Evolutionary conservation across 2,113 vertebrate genomes (phyloP).

Genomic region (Hippocampus zosterae): DNA sequence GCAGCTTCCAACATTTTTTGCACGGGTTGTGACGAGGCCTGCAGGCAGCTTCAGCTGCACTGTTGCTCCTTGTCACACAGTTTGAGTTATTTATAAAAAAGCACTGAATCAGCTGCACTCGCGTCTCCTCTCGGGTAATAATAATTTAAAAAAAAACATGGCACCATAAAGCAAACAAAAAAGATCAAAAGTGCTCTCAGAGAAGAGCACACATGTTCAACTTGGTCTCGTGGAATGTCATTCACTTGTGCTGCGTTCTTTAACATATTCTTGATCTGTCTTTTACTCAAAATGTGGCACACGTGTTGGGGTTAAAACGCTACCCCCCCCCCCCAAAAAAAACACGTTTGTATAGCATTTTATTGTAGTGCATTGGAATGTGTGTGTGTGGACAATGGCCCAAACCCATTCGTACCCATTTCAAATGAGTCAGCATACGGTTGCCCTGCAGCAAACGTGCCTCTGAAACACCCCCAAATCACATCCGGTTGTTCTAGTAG

Average conservation of each 20-base stretch:
- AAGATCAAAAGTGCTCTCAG: slow-evolving; percentile 16
- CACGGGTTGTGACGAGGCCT: slow-evolving; percentile 7
- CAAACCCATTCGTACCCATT: too few relatives aligned
- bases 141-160: background rate
- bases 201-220: background rate
- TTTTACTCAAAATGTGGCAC: background rate
- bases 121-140: slow-evolving; percentile 37
- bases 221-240: background rate
- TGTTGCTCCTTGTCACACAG: slow-evolving; percentile 41
- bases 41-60: slow-evolving; percentile 39
- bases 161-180: slow-evolving; percentile 29
- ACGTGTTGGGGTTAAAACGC: background rate
- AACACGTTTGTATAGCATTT: background rate
- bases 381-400: too few relatives aligned
- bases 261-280: background rate
- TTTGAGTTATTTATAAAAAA: slow-evolving; percentile 59
- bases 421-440: too few relatives aligned
- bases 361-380: background rate
- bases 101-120: slow-evolving; percentile 55
- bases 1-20: slow-evolving; percentile 25
- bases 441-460: too few relatives aligned
- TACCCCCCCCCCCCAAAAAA: background rate
- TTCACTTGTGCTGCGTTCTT: background rate
- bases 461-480: too few relatives aligned
- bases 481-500: too few relatives aligned